Conservation (phyloP, 2,113 vertebrate species). For the Neodon shergylaensis region DNA sequence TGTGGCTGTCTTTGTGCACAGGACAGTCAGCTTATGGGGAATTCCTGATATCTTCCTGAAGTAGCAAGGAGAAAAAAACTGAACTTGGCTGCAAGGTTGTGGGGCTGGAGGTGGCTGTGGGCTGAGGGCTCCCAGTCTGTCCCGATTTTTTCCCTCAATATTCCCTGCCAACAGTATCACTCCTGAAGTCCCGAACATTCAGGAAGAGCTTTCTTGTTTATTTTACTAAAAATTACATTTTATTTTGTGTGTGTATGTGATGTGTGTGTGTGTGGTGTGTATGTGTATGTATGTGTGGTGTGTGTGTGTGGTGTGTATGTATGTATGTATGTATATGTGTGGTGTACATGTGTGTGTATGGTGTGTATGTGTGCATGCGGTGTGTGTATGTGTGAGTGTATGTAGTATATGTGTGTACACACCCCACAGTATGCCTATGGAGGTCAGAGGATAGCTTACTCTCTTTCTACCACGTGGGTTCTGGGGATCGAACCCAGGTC, state of each 20-base stretch:
- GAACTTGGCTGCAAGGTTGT: neutral
- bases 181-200: neutral
- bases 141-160: neutral
- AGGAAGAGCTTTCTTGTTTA: neutral
- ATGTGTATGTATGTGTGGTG: too few relatives aligned
- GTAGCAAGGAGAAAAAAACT: neutral
- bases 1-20: neutral
- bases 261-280: neutral
- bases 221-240: neutral
- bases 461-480: neutral
- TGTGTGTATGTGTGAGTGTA: neutral
- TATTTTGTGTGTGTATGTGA: neutral
- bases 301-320: neutral
- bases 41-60: conserved; percentile 51
- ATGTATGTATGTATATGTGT: too few relatives aligned
- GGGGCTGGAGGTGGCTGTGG: neutral
- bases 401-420: neutral
- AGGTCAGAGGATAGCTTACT: neutral
- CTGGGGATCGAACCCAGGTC: neutral
- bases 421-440: neutral
- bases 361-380: too few relatives aligned
- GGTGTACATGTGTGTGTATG: too few relatives aligned
- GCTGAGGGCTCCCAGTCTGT: neutral
- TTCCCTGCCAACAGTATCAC: neutral
- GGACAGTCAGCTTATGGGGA: neutral